These are phyloP conservation scores for Peromyscus leucopus DNA, from an alignment of 2,113 vertebrate genomes.

Conservation along the genomic window DNA sequence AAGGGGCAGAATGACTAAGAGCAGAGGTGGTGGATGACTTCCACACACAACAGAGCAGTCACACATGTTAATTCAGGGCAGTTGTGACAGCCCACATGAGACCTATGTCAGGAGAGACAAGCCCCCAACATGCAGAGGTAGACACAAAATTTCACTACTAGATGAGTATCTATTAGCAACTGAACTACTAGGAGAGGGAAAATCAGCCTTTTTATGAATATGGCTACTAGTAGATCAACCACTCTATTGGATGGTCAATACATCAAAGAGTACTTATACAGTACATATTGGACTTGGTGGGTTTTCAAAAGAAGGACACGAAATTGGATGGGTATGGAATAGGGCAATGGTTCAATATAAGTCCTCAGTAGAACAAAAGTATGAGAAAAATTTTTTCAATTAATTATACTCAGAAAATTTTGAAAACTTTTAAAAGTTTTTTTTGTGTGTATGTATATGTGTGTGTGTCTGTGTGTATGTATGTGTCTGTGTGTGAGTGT, in stretches of 20 bases:
- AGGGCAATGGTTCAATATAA: no score
- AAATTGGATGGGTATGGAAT: not conserved
- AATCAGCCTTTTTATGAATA: not conserved
- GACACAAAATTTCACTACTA: not conserved
- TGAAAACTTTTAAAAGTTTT: not conserved
- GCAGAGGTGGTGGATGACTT: no score
- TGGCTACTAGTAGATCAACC: not conserved
- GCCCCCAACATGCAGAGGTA: not conserved
- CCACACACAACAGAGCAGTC: not conserved
- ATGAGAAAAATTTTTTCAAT: constrained; percentile 32
- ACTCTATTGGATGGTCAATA: not conserved
- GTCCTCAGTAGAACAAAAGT: not conserved
- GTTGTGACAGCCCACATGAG: not conserved
- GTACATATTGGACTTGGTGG: not conserved
- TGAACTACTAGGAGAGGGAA: not conserved
- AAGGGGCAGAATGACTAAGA: not conserved
- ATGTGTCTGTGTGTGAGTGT: not conserved
- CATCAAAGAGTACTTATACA: not conserved
- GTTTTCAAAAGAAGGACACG: not conserved
- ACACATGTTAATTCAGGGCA: not conserved
- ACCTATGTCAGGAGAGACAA: not conserved
- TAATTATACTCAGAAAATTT: not conserved
- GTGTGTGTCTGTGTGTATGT: not conserved
- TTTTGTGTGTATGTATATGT: not conserved
- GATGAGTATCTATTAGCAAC: not conserved